Base-by-base conservation (phyloP, 2,797 vertebrate genomes). In the Xiphorhynchus erythropygius region DNA sequence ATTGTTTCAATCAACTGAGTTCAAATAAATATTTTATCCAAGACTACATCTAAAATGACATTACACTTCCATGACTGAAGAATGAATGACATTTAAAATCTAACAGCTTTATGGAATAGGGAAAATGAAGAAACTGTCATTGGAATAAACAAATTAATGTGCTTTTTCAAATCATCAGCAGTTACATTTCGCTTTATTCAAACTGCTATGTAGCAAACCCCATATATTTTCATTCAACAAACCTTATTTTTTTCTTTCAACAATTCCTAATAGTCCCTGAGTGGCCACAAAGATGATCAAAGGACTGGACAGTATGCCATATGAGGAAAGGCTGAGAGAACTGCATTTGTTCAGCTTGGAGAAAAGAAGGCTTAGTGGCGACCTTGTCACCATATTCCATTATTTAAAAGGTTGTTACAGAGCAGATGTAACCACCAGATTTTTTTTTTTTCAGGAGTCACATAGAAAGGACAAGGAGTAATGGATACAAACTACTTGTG, bases 11-110 rank as follows among this genome's bases (percentile, higher is more conserved):
- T 69, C 65, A 88, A 76, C 30, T 65, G 42, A 88, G 32, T 87
- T 75, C 39, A 59, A 91, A 76, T 84, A 84, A 88, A 76, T 93
- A 93, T 79, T 91, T 79, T 88, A 90, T 91, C 46, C 57, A 81
- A 81, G 60, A 81, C 59, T 93, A 69, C 42, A 55, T 79, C 53
- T 86, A 73, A 93, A 94, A 95, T 81, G 55, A 47, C 22, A 41
- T 69, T 90, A 88, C 15, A 82, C 21, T 93, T 89, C 53, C 52
- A 64, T 18, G 57, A 18, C 3, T 55, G n/a, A 90, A 78, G 52
- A 74, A 78, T 3, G 5, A 94, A 67, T 70, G 19, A 59, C 50
- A 59, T 93, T 86, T 84, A 56, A 86, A 92, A 86, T 73, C 50
- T 88, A 88, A 35, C 35, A 84, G 28, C 25, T 76, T 90, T 87